Conservation (phyloP, 2,797 vertebrate genomes). For the Myioborus melanocephalus region DNA sequence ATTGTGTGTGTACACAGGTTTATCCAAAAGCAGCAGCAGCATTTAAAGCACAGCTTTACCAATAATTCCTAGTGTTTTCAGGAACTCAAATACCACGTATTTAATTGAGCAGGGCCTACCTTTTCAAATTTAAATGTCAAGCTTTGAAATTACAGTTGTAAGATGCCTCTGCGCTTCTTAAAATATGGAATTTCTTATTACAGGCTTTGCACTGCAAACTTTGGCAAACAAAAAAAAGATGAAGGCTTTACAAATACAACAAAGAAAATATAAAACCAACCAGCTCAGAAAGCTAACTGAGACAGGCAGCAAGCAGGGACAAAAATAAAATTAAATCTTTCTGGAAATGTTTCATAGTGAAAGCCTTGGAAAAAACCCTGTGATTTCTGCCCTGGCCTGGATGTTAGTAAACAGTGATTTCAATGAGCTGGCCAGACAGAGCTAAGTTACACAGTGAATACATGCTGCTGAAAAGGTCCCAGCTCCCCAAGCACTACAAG, state of each 20-base stretch:
- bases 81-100: background rate
- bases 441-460: too few relatives aligned
- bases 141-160: background rate
- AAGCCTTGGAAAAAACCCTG: background rate
- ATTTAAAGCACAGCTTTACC: background rate
- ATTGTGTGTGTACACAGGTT: rapidly evolving
- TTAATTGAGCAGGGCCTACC: background rate
- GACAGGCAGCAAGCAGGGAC: background rate
- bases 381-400: background rate
- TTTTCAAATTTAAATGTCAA: slow-evolving; percentile 5
- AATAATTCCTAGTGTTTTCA: background rate
- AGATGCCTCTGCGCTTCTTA: background rate
- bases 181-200: background rate
- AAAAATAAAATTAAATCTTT: background rate
- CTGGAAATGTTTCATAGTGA: background rate
- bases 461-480: background rate
- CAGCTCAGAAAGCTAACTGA: background rate
- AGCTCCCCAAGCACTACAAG: background rate
- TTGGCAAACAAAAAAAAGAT: background rate
- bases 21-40: background rate
- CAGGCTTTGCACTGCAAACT: rapidly evolving
- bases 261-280: background rate
- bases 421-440: background rate
- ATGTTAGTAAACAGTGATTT: background rate
- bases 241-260: background rate